Evolutionary conservation across 1,140 invertebrate species (phyloP).

Genomic region (Papilio glaucus): DNA sequence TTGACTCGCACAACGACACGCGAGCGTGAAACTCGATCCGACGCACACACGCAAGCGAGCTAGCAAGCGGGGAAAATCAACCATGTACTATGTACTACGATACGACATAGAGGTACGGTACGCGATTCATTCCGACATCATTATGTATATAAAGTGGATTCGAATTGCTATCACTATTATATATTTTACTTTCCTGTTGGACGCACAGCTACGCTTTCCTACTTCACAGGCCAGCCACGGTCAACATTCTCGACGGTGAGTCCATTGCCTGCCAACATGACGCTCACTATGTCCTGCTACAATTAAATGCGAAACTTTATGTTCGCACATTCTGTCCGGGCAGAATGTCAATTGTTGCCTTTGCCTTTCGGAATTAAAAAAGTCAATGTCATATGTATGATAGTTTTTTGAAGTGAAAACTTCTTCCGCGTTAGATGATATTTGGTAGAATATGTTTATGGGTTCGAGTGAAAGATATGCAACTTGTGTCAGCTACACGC

Average conservation of each 20-base stretch:
- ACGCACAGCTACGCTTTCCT: constrained; percentile 20
- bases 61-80: constrained; percentile 56
- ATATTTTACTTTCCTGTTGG: constrained; percentile 31
- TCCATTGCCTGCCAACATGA: constrained; percentile 26
- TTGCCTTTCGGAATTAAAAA: constrained; percentile 10
- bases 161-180: constrained; percentile 29
- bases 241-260: constrained; percentile 32
- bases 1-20: constrained; percentile 44
- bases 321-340: neutral
- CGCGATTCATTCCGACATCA: constrained; percentile 21
- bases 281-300: constrained; percentile 24
- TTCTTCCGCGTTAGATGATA: too few relatives aligned
- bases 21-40: constrained; percentile 55
- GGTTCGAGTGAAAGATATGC: too few relatives aligned
- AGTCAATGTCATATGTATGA: neutral
- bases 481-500: too few relatives aligned
- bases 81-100: constrained; percentile 35
- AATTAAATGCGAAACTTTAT: constrained; percentile 30
- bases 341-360: constrained; percentile 17
- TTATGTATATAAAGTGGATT: constrained; percentile 32
- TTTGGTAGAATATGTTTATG: too few relatives aligned
- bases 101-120: neutral
- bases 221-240: constrained; percentile 13
- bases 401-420: neutral
- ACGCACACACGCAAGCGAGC: constrained; percentile 50